Evolutionary conservation across 2,113 vertebrate species (phyloP), one percentile per base, ranked within the genome.

Genomic region (Gymnorhina tibicen): DNA sequence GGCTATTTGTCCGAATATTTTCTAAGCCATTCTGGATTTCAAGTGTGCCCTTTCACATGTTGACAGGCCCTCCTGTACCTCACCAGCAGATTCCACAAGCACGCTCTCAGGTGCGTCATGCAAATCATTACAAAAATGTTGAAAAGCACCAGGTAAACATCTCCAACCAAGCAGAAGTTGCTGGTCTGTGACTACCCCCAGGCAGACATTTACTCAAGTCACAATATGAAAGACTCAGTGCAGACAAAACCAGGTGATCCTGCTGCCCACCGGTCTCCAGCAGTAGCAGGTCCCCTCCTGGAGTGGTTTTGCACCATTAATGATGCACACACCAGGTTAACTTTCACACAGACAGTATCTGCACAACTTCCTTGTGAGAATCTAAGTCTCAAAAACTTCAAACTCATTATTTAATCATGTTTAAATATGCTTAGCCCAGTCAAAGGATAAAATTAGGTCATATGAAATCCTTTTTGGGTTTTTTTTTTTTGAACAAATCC

Each of bases 41-140:
- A 46, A 56, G n/a, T 9, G 2, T 55, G n/a, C 53, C 28, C n/a
- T 92, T 80, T 28, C 77, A 50, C 24, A 44, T 3, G 22, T 8
- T 72, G n/a, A 42, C 41, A 88, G 49, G 32, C 13, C 23, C 41
- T 86, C 53, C 62, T 32, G 33, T n/a, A 28, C 16, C 16, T n/a
- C 59, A 67, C 41, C 37, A 83, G 53, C 33, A 73, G 62, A 83
- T 68, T 79, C 58, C 67, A 47, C 5, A 49, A 68, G 17, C 21
- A 52, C 2, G 0, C 26, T 44, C 58, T 82, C 33, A 55, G n/a
- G 7, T 46, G 6, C 10, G 37, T 21, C 1, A 0, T n/a, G 16
- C 33, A 77, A 78, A 41, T 46, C 32, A 17, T 42, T 23, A 44
- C 1, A 19, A 66, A 79, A 86, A 80, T 20, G n/a, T 2, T 56